Evolutionary conservation across 2,113 vertebrate species (phyloP).

Genomic region (Heteronetta atricapilla): DNA sequence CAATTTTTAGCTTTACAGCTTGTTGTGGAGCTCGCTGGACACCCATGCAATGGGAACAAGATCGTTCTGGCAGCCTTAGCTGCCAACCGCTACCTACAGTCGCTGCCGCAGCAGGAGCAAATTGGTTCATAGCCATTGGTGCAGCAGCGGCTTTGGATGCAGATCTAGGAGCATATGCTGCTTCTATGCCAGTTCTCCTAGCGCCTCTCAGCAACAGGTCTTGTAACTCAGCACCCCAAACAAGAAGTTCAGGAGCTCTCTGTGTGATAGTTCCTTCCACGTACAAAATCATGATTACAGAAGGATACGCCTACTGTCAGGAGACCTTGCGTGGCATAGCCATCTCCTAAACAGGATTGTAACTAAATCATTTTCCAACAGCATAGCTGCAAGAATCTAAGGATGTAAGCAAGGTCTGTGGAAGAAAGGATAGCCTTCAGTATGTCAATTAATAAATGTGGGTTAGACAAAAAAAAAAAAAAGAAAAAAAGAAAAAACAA

Average conservation of each 20-base stretch:
- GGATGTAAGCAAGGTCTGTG: background rate
- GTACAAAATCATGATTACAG: background rate
- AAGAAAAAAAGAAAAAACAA: background rate
- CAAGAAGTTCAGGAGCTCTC: background rate
- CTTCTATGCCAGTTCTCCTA: background rate
- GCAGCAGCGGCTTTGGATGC: background rate
- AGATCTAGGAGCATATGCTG: background rate
- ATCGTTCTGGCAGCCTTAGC: background rate
- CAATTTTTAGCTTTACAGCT: background rate
- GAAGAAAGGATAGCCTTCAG: background rate
- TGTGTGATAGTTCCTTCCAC: background rate
- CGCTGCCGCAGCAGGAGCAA: background rate
- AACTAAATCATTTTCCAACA: background rate
- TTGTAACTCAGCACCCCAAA: background rate
- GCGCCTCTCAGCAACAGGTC: background rate
- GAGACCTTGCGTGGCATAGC: background rate
- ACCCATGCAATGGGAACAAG: background rate
- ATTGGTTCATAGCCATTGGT: background rate
- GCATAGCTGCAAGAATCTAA: background rate
- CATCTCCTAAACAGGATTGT: background rate
- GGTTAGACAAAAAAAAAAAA: background rate
- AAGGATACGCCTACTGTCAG: background rate
- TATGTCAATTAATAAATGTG: background rate
- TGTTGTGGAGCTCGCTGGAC: background rate
- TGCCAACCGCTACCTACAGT: background rate